phyloP scores from a whole-genome alignment of 2,113 vertebrate genomes.

The Sialia sialis region DNA sequence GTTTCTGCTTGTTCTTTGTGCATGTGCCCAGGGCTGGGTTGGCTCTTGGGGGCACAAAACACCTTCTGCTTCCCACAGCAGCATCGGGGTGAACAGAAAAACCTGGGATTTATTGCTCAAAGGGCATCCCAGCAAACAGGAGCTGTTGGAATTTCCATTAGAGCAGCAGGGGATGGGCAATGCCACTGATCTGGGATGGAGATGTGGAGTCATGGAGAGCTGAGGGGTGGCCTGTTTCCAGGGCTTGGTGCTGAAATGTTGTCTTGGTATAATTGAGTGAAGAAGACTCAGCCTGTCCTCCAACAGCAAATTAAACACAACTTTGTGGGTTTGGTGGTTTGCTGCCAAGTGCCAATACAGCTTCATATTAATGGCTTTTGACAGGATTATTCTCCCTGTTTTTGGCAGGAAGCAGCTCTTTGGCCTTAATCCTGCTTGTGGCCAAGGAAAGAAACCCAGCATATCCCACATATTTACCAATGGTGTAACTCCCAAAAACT shows the following conservation, averaged over 20 bases:
- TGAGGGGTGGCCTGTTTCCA: neutral
- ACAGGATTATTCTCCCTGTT: slow-evolving; percentile 65
- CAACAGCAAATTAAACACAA: slow-evolving; percentile 70
- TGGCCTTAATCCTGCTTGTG: slow-evolving; percentile 50
- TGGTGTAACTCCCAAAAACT: neutral
- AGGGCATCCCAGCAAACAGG: neutral
- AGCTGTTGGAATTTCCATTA: neutral
- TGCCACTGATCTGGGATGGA: neutral
- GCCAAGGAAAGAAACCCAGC: neutral
- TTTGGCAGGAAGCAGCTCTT: slow-evolving; percentile 66
- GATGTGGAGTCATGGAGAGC: neutral
- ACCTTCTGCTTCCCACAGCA: neutral
- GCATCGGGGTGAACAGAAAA: fast-evolving
- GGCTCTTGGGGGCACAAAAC: neutral
- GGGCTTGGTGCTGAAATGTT: neutral
- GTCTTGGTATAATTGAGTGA: neutral
- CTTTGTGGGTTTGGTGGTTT: slow-evolving; percentile 66
- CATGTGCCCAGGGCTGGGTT: neutral
- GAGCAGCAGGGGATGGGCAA: neutral
- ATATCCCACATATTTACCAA: neutral
- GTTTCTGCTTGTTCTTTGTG: neutral
- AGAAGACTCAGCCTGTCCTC: slow-evolving; percentile 41
- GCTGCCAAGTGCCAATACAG: slow-evolving; percentile 64
- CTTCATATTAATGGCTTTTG: slow-evolving; percentile 69
- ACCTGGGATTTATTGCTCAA: neutral